Evolutionary conservation across 2,888 invertebrate genomes (phyloP).

Genomic region (Stramonita haemastoma): DNA sequence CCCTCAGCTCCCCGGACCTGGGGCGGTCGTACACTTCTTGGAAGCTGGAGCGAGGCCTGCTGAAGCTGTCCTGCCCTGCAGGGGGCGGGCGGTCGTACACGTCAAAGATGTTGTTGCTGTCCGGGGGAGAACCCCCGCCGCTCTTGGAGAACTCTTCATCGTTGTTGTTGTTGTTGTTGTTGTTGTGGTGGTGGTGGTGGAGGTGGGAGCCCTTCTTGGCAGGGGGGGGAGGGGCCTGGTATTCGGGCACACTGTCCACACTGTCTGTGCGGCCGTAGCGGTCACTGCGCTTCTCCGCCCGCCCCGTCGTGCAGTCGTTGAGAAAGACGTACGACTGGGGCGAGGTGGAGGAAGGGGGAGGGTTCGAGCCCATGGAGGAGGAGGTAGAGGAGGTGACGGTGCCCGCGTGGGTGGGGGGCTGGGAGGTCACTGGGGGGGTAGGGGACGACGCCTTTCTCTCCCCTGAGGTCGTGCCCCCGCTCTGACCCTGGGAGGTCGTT

Average conservation of each 20-base stretch:
- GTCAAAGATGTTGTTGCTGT: conserved; percentile 41
- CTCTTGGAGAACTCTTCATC: background rate
- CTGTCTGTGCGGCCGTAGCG: conserved; percentile 57
- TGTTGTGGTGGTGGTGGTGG: background rate
- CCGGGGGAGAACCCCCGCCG: conserved; percentile 16
- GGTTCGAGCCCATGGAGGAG: background rate
- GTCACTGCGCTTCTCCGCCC: conserved; percentile 38
- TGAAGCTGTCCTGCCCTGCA: conserved; percentile 11
- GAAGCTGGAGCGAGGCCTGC: background rate
- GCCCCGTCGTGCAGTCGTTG: conserved; percentile 61
- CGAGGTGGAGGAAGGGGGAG: conserved; percentile 24
- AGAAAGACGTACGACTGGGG: conserved; percentile 59
- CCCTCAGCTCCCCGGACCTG: conserved; percentile 13
- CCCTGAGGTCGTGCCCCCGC: background rate
- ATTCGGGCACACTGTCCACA: conserved; percentile 71
- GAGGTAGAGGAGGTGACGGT: background rate
- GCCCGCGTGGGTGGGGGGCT: conserved; percentile 37
- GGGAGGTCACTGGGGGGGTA: conserved; percentile 40
- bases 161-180: conserved; percentile 10
- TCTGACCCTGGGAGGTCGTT: background rate
- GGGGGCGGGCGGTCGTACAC: conserved; percentile 58
- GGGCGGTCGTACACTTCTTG: conserved; percentile 25
- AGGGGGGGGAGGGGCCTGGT: conserved; percentile 68
- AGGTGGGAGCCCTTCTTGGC: conserved; percentile 41
- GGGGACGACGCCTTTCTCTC: background rate